These are phyloP conservation scores for Lamellibrachia satsuma DNA, from an alignment of 2,888 invertebrate species.

Conservation along the genomic window DNA sequence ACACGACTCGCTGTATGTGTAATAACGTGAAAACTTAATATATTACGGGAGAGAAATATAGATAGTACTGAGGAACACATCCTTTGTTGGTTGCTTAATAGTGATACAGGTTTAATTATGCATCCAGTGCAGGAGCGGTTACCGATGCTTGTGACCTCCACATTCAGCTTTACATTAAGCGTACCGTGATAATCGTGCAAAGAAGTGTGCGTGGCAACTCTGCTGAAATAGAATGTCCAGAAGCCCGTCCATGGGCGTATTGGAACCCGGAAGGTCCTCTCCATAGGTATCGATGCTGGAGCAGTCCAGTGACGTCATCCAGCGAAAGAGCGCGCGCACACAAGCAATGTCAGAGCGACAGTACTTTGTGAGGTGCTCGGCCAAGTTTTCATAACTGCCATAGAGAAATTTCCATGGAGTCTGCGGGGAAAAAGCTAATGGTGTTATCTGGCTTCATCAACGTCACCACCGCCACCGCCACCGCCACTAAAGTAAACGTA, in stretches of 20 bases:
- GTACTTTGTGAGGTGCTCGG: not conserved
- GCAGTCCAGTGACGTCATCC: slow-evolving; percentile 60
- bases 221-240: slow-evolving; percentile 56
- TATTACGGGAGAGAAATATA: too few species aligned
- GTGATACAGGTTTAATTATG: too few species aligned
- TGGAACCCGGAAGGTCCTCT: slow-evolving; percentile 50
- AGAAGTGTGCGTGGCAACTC: slow-evolving; percentile 62
- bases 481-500: too few species aligned
- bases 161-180: too few species aligned
- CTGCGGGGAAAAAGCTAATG: not conserved
- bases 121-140: too few species aligned
- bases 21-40: too few species aligned
- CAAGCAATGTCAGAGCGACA: slow-evolving; percentile 81
- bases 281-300: slow-evolving; percentile 49
- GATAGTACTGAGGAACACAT: too few species aligned
- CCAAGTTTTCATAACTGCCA: not conserved
- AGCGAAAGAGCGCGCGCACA: slow-evolving; percentile 55
- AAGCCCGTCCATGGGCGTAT: slow-evolving; percentile 59
- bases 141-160: too few species aligned
- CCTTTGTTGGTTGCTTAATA: too few species aligned
- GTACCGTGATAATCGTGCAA: slow-evolving; percentile 45
- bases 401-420: not conserved
- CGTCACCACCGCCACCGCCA: too few species aligned
- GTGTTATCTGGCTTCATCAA: not conserved
- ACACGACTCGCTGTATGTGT: too few species aligned